A percentile compares a stretch with the other conserved stretches of the same genome.
Conservation (phyloP, 2,888 invertebrate species). For the Gari tellinella region DNA sequence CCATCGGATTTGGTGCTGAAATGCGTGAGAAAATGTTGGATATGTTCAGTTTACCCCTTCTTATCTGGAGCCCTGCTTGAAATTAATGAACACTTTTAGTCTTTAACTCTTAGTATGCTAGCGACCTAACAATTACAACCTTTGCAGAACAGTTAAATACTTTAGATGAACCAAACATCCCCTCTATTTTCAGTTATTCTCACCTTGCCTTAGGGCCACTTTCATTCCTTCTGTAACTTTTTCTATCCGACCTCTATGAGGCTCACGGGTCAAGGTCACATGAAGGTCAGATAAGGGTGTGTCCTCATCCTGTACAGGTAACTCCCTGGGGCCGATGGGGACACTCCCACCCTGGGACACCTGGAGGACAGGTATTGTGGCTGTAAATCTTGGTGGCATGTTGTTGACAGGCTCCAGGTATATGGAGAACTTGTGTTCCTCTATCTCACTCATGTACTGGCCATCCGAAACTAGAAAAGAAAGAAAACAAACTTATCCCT, state of each 20-base stretch:
- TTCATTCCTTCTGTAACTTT: constrained; percentile 61
- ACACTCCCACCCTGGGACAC: constrained; percentile 71
- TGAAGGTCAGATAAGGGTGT: constrained; percentile 67
- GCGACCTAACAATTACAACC: too few relatives aligned
- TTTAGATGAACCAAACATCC: too few relatives aligned
- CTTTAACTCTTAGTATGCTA: too few relatives aligned
- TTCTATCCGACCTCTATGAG: constrained; percentile 69
- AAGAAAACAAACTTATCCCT: not conserved
- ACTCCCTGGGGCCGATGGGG: constrained; percentile 66
- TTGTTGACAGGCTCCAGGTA: constrained; percentile 79
- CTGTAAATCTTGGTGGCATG: constrained; percentile 71
- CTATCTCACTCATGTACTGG: constrained; percentile 42
- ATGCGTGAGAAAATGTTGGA: too few relatives aligned
- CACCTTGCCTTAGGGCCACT: constrained; percentile 59
- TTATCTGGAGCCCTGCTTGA: too few relatives aligned
- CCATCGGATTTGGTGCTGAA: too few relatives aligned
- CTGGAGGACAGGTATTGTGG: constrained; percentile 58
- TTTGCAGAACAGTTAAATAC: too few relatives aligned
- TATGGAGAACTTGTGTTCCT: constrained; percentile 76
- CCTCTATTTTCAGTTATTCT: too few relatives aligned
- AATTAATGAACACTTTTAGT: too few relatives aligned
- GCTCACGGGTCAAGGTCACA: constrained; percentile 66
- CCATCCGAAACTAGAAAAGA: constrained; percentile 70
- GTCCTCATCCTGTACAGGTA: constrained; percentile 76
- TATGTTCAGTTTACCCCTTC: too few relatives aligned